phyloP scores from a whole-genome alignment of 64 coral and sea anemone species.

The Stichodactyla mertensii region DNA sequence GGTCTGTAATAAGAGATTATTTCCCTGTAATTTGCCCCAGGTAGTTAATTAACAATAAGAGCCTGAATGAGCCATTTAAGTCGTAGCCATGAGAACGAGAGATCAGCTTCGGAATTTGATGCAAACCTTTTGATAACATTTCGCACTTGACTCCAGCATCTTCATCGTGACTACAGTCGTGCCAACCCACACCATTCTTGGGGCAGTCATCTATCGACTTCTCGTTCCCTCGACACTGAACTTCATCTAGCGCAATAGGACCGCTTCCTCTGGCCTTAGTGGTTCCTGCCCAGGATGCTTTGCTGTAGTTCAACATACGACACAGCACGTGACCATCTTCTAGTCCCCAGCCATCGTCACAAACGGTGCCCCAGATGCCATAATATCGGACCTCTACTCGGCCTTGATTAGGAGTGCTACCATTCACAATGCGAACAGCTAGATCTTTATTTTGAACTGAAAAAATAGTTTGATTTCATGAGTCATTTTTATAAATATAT shows the following conservation, averaged over 20 bases:
- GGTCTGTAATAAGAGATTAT: no score
- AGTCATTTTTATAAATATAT: no score
- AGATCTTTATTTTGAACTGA: neutral
- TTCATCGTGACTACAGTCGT: neutral
- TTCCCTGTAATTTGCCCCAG: no score
- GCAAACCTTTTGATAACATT: neutral
- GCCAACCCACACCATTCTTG: neutral
- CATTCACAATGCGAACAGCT: neutral
- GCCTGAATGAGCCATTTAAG: neutral
- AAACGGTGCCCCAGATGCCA: neutral
- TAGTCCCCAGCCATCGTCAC: neutral
- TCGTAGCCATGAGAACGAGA: no score
- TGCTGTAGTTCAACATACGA: conserved; percentile 14
- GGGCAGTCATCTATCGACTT: neutral
- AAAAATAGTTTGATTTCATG: neutral
- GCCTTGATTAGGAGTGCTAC: neutral
- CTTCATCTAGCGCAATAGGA: neutral
- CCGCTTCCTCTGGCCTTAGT: neutral
- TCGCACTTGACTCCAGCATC: neutral
- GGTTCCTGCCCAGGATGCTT: neutral
- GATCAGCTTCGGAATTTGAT: neutral
- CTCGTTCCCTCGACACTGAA: neutral
- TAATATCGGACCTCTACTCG: conserved; percentile 1
- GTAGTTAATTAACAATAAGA: no score
- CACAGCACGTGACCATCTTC: neutral